phyloP scores from a whole-genome alignment of 2,113 vertebrate genomes.

The Leptosomus discolor region DNA sequence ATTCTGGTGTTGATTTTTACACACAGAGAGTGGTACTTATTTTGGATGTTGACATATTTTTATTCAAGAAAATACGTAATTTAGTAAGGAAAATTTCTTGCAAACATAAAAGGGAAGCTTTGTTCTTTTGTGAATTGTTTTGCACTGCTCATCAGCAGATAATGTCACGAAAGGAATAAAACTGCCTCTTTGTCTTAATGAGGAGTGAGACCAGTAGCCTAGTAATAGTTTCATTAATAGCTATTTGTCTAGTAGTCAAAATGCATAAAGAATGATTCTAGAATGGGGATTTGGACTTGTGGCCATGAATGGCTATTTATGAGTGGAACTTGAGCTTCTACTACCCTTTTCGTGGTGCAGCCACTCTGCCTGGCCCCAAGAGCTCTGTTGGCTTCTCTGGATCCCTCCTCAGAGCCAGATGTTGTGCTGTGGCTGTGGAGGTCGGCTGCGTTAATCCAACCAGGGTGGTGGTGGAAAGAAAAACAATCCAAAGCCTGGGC shows the following conservation, averaged over 20 bases:
- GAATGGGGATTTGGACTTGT: neutral
- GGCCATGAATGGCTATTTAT: neutral
- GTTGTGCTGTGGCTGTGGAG: neutral
- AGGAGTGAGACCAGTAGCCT: neutral
- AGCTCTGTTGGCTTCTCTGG: neutral
- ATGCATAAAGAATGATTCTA: neutral
- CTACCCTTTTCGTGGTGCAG: neutral
- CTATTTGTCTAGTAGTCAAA: neutral
- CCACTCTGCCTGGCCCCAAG: fast-evolving
- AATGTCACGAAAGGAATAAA: neutral
- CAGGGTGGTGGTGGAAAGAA: neutral
- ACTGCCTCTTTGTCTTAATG: neutral
- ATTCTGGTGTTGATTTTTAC: neutral
- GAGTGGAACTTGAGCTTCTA: neutral
- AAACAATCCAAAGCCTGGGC: neutral
- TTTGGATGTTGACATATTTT: neutral
- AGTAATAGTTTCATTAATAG: neutral
- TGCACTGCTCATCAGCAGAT: neutral
- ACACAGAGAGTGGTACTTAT: neutral
- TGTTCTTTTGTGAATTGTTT: neutral
- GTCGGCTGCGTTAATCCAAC: neutral
- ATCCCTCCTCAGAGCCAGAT: neutral
- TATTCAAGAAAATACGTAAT: neutral
- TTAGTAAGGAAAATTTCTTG: neutral
- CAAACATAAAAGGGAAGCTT: neutral